Percentiles rank a stretch among this genome's conserved stretches.
Evolutionary conservation across 2,113 vertebrate genomes (phyloP).

Genomic region (Pungitius pungitius): DNA sequence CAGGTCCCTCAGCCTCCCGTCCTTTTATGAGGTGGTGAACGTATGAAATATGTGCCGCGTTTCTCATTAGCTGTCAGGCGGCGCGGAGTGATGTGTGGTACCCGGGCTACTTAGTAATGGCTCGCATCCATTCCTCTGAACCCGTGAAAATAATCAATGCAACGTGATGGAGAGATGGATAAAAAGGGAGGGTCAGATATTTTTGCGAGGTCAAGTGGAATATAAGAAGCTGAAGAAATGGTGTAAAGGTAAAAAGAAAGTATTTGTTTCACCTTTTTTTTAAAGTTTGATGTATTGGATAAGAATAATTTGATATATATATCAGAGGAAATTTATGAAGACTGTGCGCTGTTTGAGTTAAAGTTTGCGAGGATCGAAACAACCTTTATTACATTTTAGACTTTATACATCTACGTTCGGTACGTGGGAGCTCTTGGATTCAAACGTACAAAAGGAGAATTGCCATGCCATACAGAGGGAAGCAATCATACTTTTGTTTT

Average conservation of each 20-base stretch:
- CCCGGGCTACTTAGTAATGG: constrained; percentile 70
- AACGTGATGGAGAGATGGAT: constrained; percentile 56
- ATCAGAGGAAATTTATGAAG: constrained; percentile 20
- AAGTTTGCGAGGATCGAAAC: not conserved
- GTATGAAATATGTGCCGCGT: constrained; percentile 61
- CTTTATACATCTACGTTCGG: not conserved
- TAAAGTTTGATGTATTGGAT: not conserved
- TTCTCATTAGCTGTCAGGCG: constrained; percentile 74
- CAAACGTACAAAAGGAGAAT: constrained; percentile 24
- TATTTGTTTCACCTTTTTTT: constrained; percentile 39
- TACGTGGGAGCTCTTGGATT: not conserved
- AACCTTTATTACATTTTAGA: not conserved
- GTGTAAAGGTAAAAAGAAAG: constrained; percentile 13
- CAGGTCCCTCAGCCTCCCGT: constrained; percentile 18
- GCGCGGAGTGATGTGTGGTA: constrained; percentile 67
- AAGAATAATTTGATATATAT: constrained; percentile 9
- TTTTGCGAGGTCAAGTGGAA: constrained; percentile 68
- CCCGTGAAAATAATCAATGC: constrained; percentile 73
- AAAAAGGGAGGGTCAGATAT: constrained; percentile 52
- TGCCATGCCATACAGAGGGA: constrained; percentile 24
- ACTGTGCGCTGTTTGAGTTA: constrained; percentile 1
- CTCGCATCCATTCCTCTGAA: constrained; percentile 64
- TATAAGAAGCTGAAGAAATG: constrained; percentile 66
- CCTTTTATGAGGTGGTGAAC: constrained; percentile 28
- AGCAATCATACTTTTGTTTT: constrained; percentile 54